Base-by-base conservation (phyloP, 2,797 vertebrate species). In the Nannoperca australis region DNA sequence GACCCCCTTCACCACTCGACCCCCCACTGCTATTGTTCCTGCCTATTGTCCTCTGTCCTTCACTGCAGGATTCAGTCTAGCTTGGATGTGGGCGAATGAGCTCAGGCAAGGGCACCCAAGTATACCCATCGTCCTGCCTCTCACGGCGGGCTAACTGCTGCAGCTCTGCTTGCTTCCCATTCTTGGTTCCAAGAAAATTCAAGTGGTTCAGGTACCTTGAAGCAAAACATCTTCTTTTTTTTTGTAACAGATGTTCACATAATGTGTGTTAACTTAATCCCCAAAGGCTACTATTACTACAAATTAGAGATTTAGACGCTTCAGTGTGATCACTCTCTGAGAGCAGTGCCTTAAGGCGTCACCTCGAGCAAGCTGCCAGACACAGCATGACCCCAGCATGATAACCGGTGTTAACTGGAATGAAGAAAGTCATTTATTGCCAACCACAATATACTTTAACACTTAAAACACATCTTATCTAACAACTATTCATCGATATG, bases 41-140 rank as follows among this genome's bases (percentile, higher is more conserved):
- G 24, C 61, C 15, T 13, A 11, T 49, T 80, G 47, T 58, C n/a
- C 24, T 44, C 70, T 38, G 64, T 32, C 42, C 6, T 3, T 64
- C 83, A n/a, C 78, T 47, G 49, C 66, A 68, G 83, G 63, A 61
- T 51, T 77, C 66, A 12, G 47, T 67, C 49, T 8, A 15, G 58
- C 59, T 58, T 24, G 53, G 50, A 66, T 86, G 69, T 54, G 50
- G 62, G 54, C 3, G 34, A 80, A 42, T 69, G 40, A 76, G 44
- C 69, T 74, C 50, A 66, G 61, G 62, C 84, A 81, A 86, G 62
- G 88, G 69, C 72, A 60, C 44, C 58, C 8, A 44, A 50, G 50
- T 58, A 54, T 71, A 47, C 44, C 76, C 47, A n/a, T 79, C 49
- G 6, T 13, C 17, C 9, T 63, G 62, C 79, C 53, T 65, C 78